These are phyloP conservation scores for Stictonetta naevosa DNA, from an alignment of 2,113 vertebrate genomes.

Conservation along the genomic window DNA sequence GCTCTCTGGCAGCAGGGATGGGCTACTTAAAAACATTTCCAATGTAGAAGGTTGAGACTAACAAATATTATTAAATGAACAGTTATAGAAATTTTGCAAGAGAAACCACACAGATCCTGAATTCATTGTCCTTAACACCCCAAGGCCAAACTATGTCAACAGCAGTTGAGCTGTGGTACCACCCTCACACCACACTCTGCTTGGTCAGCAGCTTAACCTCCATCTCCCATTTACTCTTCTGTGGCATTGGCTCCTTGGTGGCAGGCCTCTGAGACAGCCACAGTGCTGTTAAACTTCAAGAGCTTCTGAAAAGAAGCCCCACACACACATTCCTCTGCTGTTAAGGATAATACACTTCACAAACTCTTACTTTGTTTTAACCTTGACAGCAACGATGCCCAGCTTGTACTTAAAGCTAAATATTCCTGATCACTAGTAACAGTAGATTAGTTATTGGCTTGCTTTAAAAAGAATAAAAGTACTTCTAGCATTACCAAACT, in stretches of 20 bases:
- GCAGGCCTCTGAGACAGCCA: not conserved
- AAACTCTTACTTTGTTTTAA: not conserved
- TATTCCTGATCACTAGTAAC: not conserved
- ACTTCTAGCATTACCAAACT: not conserved
- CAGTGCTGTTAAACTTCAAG: not conserved
- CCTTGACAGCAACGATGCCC: fast-evolving
- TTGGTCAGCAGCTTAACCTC: not conserved
- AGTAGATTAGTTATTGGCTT: not conserved
- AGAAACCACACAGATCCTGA: not conserved
- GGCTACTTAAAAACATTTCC: not conserved
- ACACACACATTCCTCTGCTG: not conserved
- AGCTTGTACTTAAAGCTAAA: not conserved
- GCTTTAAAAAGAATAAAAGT: not conserved
- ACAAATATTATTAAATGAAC: not conserved
- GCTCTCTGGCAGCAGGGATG: not conserved
- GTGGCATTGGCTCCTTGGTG: not conserved
- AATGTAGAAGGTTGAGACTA: not conserved
- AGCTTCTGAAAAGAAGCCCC: not conserved
- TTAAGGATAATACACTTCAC: not conserved
- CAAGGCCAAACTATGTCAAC: not conserved
- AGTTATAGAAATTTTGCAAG: not conserved
- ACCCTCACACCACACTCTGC: not conserved
- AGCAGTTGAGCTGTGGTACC: not conserved
- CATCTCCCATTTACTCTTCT: not conserved
- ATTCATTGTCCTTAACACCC: not conserved